Evolutionary conservation across 35 echinoderm and acorn worm genomes (phyloP).

Genomic region (Chiridota heheva): DNA sequence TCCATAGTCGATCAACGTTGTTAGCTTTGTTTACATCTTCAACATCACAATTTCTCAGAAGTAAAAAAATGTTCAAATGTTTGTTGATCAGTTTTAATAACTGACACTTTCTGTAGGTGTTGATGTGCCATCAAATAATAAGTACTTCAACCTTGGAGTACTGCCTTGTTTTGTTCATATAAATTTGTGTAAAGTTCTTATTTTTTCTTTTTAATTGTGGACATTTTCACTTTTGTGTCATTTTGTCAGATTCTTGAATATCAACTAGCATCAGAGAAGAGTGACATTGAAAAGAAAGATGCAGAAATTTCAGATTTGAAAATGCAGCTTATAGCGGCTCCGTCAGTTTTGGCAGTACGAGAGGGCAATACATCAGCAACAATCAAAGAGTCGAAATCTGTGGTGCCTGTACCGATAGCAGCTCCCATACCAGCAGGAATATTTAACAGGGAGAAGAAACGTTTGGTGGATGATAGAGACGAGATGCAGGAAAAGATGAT

Average conservation of each 20-base stretch:
- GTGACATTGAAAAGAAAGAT: slow-evolving; percentile 29
- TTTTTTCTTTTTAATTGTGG: neutral
- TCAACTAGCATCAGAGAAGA: slow-evolving; percentile 63
- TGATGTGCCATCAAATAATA: no score
- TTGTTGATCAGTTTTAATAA: no score
- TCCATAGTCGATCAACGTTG: no score
- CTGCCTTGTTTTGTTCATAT: no score
- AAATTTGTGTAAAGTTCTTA: no score
- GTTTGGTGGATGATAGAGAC: slow-evolving; percentile 46
- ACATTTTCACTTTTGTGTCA: neutral
- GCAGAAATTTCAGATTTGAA: slow-evolving; percentile 34
- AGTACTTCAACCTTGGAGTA: no score
- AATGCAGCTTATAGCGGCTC: neutral
- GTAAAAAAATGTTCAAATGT: no score
- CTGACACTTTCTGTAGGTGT: no score
- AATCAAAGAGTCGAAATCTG: neutral
- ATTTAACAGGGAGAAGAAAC: slow-evolving; percentile 47
- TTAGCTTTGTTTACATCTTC: no score
- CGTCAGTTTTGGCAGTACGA: neutral
- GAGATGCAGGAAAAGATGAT: slow-evolving; percentile 80
- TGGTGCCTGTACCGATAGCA: neutral
- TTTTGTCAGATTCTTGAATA: slow-evolving; percentile 70
- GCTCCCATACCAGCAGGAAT: slow-evolving; percentile 21
- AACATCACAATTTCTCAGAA: no score
- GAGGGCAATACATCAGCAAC: neutral